Base-by-base conservation (phyloP, 2,113 vertebrate species). In the Lucifuga dentata region DNA sequence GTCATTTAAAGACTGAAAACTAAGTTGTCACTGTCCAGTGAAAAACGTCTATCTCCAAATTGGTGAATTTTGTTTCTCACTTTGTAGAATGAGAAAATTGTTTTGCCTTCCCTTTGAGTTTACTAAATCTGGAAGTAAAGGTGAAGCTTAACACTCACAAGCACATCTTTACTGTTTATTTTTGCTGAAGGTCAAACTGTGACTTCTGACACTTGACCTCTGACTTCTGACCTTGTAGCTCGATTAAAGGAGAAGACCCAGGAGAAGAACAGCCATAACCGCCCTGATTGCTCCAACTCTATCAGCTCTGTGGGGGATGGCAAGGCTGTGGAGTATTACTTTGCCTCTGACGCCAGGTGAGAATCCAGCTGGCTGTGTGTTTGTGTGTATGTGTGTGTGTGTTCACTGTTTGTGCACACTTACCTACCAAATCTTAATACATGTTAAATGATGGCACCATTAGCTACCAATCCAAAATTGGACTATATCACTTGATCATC, bases 341-440 rank as follows among this genome's bases (percentile, higher is more conserved):
- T 99, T 68, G 97, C 97, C 50, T 99, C 97, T 24, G 97, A 98
- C 36, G 97, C 97, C 32, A 98, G 97, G 97, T 98, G 85, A 76
- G 67, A 68, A 4, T 23, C 15, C 16, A 36, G 4, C 3, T 46
- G 13, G 57, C 15, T 61, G 41, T 50, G 10, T 17, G 38, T 33
- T 17, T 43, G 29, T 11, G 21, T 1, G 2, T 33, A n/a, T 55
- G 39, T 45, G 51, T 48, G 51, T 55, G 40, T 56, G 64, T 67
- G 64, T 56, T 13, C 3, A 5, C 2, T 29, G 26, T 29, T 3
- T 29, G 26, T 29, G 26, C 7, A 7, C 7, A 7, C 7, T n/a
- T n/a, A n/a, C n/a, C n/a, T n/a, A n/a, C n/a, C n/a, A n/a, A n/a
- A n/a, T n/a, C n/a, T n/a, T n/a, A n/a, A n/a, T n/a, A n/a, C n/a